These are phyloP conservation scores for Pygathrix nemaeus DNA, from an alignment of 2,113 vertebrate species.

Conservation along the genomic window DNA sequence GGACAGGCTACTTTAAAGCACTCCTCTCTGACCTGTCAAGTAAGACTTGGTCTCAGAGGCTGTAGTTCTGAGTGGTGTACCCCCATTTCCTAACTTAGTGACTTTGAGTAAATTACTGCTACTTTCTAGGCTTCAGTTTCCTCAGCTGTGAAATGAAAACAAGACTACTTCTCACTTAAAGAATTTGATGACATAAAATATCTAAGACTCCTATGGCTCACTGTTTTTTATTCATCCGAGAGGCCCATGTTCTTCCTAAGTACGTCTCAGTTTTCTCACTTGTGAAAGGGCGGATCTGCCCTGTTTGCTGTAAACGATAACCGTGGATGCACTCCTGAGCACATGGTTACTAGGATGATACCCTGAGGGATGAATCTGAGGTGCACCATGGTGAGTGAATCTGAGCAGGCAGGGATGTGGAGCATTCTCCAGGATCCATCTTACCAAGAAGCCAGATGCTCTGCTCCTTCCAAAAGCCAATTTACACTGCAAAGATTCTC, in stretches of 20 bases:
- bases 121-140: background rate
- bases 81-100: background rate
- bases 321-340: background rate
- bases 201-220: background rate
- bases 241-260: background rate
- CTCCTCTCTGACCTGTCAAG: background rate
- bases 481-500: background rate
- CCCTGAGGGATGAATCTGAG: background rate
- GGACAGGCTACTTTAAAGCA: background rate
- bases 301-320: background rate
- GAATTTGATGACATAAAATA: background rate
- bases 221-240: background rate
- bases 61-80: background rate
- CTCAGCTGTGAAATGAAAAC: background rate
- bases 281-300: background rate
- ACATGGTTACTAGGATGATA: background rate
- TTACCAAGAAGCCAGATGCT: background rate
- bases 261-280: background rate
- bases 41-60: background rate
- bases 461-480: background rate
- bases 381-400: rapidly evolving
- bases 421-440: background rate
- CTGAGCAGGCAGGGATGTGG: background rate
- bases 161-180: background rate
- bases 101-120: background rate